phyloP scores from a whole-genome alignment of 2,888 invertebrate species.

The Machimus rusticus region DNA sequence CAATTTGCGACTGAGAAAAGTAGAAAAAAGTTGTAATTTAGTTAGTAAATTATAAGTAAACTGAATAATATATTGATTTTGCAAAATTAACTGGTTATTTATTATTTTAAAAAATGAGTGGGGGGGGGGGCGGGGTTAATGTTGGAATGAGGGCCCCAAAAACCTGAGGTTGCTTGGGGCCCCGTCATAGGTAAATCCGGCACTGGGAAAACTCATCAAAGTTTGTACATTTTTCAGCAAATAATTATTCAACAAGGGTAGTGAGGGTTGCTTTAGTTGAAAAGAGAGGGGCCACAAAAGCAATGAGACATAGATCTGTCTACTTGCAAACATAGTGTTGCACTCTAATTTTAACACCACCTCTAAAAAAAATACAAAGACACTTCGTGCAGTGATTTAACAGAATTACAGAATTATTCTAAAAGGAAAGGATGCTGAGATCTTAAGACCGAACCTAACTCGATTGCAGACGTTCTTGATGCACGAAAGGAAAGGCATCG shows the following conservation, averaged over 20 bases:
- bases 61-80: too few species aligned
- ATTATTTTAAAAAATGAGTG: too few species aligned
- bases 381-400: not conserved
- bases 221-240: slow-evolving; percentile 7
- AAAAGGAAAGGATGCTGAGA: not conserved
- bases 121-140: too few species aligned
- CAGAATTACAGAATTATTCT: not conserved
- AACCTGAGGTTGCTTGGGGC: too few species aligned
- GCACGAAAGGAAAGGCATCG: not conserved
- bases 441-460: not conserved
- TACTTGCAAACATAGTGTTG: not conserved
- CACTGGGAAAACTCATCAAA: slow-evolving; percentile 13
- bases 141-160: too few species aligned
- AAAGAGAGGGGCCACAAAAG: not conserved
- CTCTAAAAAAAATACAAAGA: not conserved
- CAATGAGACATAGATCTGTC: not conserved
- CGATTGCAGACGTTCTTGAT: not conserved
- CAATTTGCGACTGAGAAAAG: too few species aligned
- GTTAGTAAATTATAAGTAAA: too few species aligned
- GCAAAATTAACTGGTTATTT: too few species aligned
- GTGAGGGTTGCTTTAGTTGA: not conserved
- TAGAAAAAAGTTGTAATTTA: too few species aligned
- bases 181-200: too few species aligned
- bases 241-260: slow-evolving; percentile 9
- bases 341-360: not conserved